A percentile compares a stretch with the other conserved stretches of the same genome.
phyloP scores from a whole-genome alignment of 2,113 vertebrate species.

The Aegotheles bennettii region DNA sequence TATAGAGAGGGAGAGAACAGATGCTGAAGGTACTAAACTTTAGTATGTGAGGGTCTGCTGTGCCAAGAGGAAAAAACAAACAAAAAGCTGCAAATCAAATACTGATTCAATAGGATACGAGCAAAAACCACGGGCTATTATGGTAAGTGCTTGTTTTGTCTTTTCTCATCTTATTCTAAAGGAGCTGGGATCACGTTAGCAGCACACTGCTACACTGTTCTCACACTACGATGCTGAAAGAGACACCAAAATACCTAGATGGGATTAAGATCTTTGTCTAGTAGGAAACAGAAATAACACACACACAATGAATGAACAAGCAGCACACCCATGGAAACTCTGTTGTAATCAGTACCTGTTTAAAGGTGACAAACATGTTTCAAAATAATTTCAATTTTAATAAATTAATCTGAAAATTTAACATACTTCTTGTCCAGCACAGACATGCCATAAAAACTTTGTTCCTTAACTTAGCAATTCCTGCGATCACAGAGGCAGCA shows the following conservation, averaged over 20 bases:
- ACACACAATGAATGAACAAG: background rate
- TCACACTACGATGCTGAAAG: background rate
- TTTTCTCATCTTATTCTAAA: conserved; percentile 27
- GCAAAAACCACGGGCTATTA: conserved; percentile 30
- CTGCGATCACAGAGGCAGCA: conserved; percentile 48
- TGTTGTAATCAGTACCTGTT: background rate
- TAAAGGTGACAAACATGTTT: conserved; percentile 9
- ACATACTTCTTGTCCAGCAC: conserved; percentile 1
- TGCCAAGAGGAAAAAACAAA: background rate
- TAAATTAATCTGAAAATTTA: conserved; percentile 7
- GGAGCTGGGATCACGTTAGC: background rate
- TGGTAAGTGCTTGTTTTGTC: background rate
- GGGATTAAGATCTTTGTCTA: conserved; percentile 41
- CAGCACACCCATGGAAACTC: background rate
- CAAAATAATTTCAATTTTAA: conserved; percentile 28
- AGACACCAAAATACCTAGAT: background rate
- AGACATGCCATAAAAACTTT: conserved; percentile 68
- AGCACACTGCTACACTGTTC: background rate
- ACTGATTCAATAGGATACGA: background rate
- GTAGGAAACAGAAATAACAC: background rate
- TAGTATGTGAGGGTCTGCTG: conserved; percentile 9
- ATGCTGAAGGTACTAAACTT: conserved; percentile 70
- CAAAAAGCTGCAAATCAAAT: conserved; percentile 46
- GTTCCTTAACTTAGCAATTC: conserved; percentile 61
- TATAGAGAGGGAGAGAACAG: conserved; percentile 20